Evolutionary conservation across 2,797 vertebrate species (phyloP), one percentile per base, ranked within the genome.

Genomic region (Australoheros facetus): DNA sequence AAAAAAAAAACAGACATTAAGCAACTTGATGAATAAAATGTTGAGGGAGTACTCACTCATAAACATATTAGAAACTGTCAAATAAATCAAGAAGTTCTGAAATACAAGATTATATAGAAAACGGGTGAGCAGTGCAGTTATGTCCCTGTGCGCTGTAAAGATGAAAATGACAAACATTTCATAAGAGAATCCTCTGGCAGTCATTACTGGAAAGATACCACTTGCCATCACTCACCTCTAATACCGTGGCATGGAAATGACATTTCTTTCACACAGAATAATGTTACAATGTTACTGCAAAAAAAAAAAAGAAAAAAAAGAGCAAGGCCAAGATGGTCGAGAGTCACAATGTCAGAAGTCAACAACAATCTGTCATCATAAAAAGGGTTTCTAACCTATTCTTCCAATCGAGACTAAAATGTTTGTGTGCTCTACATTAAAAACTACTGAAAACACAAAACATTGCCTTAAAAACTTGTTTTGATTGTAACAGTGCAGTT

Each of bases 241-340:
- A 78, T 48, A 81, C 73, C 74, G 83, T 85, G 62, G 74, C 56
- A 78, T 84, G 30, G 90, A 74, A 84, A 66, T 69, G 48, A 77
- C 53, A 59, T 81, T 71, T 82, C 80, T 71, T 34, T 32, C 85
- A 88, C 89, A 87, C 71, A 73, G 79, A 85, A 90, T 77, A 86
- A 81, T 60, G 45, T 75, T 84, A 90, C 66, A 88, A 45, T 71
- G 55, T 70, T 82, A 56, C 66, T 69, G 48, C 56, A 23, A 39
- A 39, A 39, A 12, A 62, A 19, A 45, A 23, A 78, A 28, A 37
- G 53, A 32, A 45, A 57, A 88, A 85, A 88, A 89, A 87, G 80
- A 90, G 85, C 91, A 95, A 94, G 94, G 93, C 93, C 90, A 85
- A 93, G 90, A 92, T 83, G 88, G 92, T 93, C 85, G 85, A 86